Evolutionary conservation across 2,113 vertebrate genomes (phyloP).

Genomic region (Atractosteus spatula): DNA sequence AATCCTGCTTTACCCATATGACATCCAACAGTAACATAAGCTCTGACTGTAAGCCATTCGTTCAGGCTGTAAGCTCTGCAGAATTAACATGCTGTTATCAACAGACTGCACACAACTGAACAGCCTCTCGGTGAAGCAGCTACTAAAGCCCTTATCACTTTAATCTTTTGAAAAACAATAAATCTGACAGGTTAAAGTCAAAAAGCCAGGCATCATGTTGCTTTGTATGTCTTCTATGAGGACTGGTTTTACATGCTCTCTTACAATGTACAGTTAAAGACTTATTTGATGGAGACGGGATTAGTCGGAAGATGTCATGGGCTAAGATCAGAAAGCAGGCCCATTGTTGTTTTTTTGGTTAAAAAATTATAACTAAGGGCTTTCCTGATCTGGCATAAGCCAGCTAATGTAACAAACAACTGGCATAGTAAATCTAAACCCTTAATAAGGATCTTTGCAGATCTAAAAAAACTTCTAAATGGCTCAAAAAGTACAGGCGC

Average conservation of each 20-base stretch:
- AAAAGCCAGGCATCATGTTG: constrained; percentile 11
- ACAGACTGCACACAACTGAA: constrained; percentile 29
- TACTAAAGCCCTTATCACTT: constrained; percentile 24
- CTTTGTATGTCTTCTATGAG: constrained; percentile 18
- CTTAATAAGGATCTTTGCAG: too few relatives aligned
- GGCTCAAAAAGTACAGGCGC: too few relatives aligned
- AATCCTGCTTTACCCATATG: constrained; percentile 37
- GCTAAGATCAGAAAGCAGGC: too few relatives aligned
- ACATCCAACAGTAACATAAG: constrained; percentile 28
- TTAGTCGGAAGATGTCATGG: background rate
- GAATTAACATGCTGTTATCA: constrained; percentile 41
- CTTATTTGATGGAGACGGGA: constrained; percentile 7
- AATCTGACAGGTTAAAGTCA: constrained; percentile 20
- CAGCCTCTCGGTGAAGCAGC: constrained; percentile 29
- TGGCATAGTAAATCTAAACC: too few relatives aligned
- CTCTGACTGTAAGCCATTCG: constrained; percentile 30
- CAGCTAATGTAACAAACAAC: too few relatives aligned
- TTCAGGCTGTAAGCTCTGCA: constrained; percentile 29
- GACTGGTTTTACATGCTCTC: constrained; percentile 18
- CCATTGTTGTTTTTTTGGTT: too few relatives aligned
- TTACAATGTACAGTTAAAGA: background rate
- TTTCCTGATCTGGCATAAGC: too few relatives aligned
- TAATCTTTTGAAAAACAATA: background rate
- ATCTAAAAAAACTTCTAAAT: too few relatives aligned
- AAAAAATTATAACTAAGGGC: too few relatives aligned